Conservation (phyloP, 2,888 invertebrate genomes). For the Pelosia muscerda region DNA sequence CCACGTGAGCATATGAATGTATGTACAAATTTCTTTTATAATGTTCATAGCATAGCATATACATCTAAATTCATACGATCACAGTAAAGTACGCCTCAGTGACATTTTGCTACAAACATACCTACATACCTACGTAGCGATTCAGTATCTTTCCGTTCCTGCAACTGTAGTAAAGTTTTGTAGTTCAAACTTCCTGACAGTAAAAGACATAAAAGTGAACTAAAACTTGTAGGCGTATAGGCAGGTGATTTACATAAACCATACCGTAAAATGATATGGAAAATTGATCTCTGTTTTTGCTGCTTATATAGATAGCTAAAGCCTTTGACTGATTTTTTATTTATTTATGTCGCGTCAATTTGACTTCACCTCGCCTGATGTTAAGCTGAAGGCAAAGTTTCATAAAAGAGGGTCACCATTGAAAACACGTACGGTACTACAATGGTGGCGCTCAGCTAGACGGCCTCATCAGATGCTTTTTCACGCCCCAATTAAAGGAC, state of each 20-base stretch:
- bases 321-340: background rate
- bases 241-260: conserved; percentile 23
- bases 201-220: conserved; percentile 42
- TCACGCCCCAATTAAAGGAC: no score
- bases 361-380: no score
- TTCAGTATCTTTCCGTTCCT: conserved; percentile 7
- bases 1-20: no score
- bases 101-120: background rate
- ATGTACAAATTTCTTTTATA: background rate
- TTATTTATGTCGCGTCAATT: no score
- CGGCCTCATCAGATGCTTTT: no score
- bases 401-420: no score
- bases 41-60: no score
- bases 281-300: conserved; percentile 1
- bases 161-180: conserved; percentile 19
- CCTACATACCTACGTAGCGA: background rate
- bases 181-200: conserved; percentile 49
- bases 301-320: background rate
- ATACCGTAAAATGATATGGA: conserved; percentile 13
- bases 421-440: no score
- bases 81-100: background rate
- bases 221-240: conserved; percentile 14
- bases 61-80: background rate
- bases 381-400: no score
- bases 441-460: no score